Evolutionary conservation across 2,797 vertebrate species (phyloP).

Genomic region (Hyperoplus lanceolatus): DNA sequence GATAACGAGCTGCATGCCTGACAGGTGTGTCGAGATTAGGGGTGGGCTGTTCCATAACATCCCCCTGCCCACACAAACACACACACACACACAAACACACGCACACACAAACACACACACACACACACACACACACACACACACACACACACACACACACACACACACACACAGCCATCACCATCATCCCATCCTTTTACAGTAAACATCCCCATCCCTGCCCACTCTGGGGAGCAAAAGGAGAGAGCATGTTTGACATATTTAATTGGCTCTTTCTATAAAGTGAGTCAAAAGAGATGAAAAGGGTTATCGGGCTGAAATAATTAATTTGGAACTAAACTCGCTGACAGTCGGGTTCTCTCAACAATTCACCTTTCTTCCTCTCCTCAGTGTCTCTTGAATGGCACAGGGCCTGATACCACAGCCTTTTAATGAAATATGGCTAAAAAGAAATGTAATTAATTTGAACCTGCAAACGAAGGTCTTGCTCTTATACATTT

Average conservation of each 20-base stretch:
- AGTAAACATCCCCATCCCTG: constrained; percentile 93
- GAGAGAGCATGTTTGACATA: constrained; percentile 93
- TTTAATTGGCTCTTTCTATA: constrained; percentile 97
- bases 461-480: constrained; percentile 88
- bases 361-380: constrained; percentile 81
- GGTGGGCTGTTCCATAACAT: constrained; percentile 64
- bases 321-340: constrained; percentile 94
- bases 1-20: constrained; percentile 91
- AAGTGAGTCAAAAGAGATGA: constrained; percentile 95
- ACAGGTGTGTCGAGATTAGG: constrained; percentile 93
- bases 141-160: constrained; percentile 48
- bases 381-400: constrained; percentile 78
- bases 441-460: constrained; percentile 93
- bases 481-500: constrained; percentile 87
- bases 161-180: constrained; percentile 61
- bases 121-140: constrained; percentile 57
- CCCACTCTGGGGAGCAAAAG: constrained; percentile 87
- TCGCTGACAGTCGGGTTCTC: constrained; percentile 93
- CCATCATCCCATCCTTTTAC: constrained; percentile 78
- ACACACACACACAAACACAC: constrained; percentile 61
- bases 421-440: constrained; percentile 90
- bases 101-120: constrained; percentile 59
- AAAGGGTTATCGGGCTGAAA: constrained; percentile 96
- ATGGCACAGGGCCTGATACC: constrained; percentile 87
- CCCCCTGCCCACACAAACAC: constrained; percentile 1